Percentiles rank a stretch among this genome's conserved stretches.
Conservation (phyloP, 1,140 invertebrate genomes). For the Platyura marginata region DNA sequence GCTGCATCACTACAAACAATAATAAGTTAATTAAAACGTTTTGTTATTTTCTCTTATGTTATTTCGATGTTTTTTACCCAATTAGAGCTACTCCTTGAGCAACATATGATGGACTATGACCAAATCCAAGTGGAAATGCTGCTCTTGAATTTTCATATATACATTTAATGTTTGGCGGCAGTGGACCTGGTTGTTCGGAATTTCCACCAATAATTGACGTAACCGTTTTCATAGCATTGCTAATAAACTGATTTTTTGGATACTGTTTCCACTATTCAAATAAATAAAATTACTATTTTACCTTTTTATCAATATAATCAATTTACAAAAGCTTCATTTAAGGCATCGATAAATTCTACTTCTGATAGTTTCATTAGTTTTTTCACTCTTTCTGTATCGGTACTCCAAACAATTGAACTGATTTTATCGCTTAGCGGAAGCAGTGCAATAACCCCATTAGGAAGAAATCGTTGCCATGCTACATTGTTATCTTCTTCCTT, state of each 20-base stretch:
- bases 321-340: constrained; percentile 70
- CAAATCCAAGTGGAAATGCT: constrained; percentile 80
- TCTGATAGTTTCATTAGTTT: constrained; percentile 45
- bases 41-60: not conserved
- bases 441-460: constrained; percentile 77
- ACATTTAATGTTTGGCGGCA: constrained; percentile 57
- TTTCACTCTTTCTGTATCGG: constrained; percentile 53
- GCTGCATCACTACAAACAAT: constrained; percentile 65
- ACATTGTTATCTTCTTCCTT: constrained; percentile 45
- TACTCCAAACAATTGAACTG: constrained; percentile 87
- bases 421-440: constrained; percentile 60
- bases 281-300: not conserved
- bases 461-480: constrained; percentile 92
- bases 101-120: constrained; percentile 74
- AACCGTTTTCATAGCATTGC: constrained; percentile 29
- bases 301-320: not conserved
- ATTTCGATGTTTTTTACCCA: constrained; percentile 35
- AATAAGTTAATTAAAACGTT: too few relatives aligned
- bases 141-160: constrained; percentile 51
- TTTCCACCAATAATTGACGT: constrained; percentile 15
- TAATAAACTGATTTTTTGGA: constrained; percentile 28
- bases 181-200: constrained; percentile 30
- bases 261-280: constrained; percentile 44
- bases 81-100: constrained; percentile 54
- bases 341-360: constrained; percentile 70